phyloP scores from a whole-genome alignment of 2,797 vertebrate genomes.

The Tympanoctomys barrerae region DNA sequence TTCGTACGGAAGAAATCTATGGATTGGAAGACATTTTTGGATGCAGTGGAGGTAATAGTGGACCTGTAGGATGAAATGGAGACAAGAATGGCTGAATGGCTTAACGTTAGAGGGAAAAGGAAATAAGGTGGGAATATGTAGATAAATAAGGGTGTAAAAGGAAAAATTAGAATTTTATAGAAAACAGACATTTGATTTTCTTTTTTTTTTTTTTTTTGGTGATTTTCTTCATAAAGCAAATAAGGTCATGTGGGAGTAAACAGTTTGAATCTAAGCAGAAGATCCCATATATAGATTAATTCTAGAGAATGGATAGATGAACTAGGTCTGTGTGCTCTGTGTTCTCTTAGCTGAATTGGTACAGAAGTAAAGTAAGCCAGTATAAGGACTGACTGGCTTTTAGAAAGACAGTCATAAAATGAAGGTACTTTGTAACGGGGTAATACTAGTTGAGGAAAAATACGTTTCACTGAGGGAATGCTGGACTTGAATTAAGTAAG shows the following conservation, averaged over 20 bases:
- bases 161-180: background rate
- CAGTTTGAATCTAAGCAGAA: constrained; percentile 17
- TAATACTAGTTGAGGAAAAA: background rate
- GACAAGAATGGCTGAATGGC: background rate
- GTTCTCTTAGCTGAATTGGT: background rate
- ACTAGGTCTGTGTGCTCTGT: background rate
- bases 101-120: background rate
- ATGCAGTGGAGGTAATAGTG: background rate
- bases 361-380: constrained; percentile 5
- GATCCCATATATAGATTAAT: background rate
- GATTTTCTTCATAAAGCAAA: constrained; percentile 19
- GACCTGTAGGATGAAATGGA: background rate
- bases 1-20: constrained; percentile 24
- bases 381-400: background rate
- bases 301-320: background rate
- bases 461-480: background rate
- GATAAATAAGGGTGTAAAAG: background rate
- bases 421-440: background rate
- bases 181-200: background rate
- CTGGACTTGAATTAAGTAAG: background rate
- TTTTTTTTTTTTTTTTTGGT: background rate
- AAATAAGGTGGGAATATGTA: background rate
- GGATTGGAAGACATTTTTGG: constrained; percentile 7
- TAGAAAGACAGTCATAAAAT: constrained; percentile 30
- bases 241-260: background rate